Conservation (phyloP, 2,888 invertebrate genomes). For the Drosophila rellima region DNA sequence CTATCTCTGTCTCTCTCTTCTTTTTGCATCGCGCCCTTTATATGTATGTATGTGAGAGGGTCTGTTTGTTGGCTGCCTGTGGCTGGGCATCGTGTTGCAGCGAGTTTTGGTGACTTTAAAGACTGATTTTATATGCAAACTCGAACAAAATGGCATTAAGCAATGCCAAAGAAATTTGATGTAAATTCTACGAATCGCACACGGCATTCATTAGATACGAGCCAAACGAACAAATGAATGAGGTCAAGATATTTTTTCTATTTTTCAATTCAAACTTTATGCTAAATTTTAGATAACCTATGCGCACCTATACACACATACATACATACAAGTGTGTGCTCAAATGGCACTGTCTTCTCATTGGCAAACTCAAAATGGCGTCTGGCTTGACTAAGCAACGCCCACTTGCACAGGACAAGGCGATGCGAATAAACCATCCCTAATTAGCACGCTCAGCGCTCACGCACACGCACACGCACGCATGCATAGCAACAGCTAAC, state of each 20-base stretch:
- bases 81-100: slow-evolving; percentile 67
- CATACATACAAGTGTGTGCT: neutral
- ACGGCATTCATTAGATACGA: slow-evolving; percentile 70
- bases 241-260: slow-evolving; percentile 57
- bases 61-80: slow-evolving; percentile 29
- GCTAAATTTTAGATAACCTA: slow-evolving; percentile 44
- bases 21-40: slow-evolving; percentile 50
- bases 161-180: slow-evolving; percentile 73
- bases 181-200: slow-evolving; percentile 68
- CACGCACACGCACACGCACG: slow-evolving; percentile 18
- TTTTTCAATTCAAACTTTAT: slow-evolving; percentile 38
- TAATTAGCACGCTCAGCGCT: slow-evolving; percentile 53
- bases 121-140: slow-evolving; percentile 55
- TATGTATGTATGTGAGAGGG: slow-evolving; percentile 7
- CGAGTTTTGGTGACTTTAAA: slow-evolving; percentile 59
- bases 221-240: slow-evolving; percentile 40
- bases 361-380: slow-evolving; percentile 78
- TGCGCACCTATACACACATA: slow-evolving; percentile 12
- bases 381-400: slow-evolving; percentile 48
- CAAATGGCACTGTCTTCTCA: slow-evolving; percentile 16
- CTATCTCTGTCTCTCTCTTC: neutral
- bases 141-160: slow-evolving; percentile 47
- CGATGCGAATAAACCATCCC: slow-evolving; percentile 75
- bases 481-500: slow-evolving; percentile 5
- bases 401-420: slow-evolving; percentile 56